Percentiles rank a stretch among this genome's conserved stretches.
These are phyloP conservation scores for Eilema depressum DNA, from an alignment of 2,888 invertebrate genomes.

Conservation along the genomic window DNA sequence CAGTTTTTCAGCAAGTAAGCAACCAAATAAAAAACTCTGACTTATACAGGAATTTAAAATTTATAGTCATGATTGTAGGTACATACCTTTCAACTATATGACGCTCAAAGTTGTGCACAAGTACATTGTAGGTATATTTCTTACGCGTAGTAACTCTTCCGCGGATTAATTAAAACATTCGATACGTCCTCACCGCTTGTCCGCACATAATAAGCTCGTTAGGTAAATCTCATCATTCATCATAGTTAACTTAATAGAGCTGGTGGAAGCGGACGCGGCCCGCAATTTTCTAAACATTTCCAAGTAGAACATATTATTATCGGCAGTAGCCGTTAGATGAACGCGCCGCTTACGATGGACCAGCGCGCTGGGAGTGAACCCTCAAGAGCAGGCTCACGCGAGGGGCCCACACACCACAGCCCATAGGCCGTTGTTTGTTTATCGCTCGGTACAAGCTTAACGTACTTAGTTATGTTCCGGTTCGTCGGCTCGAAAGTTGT, in stretches of 20 bases:
- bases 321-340: neutral
- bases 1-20: too few species aligned
- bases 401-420: neutral
- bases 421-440: constrained; percentile 20
- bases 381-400: neutral
- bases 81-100: too few species aligned
- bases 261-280: neutral
- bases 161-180: too few species aligned
- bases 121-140: too few species aligned
- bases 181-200: too few species aligned
- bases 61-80: too few species aligned
- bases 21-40: too few species aligned
- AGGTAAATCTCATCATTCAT: neutral
- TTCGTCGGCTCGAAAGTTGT: constrained; percentile 40
- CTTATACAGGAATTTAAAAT: too few species aligned
- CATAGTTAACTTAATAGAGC: neutral
- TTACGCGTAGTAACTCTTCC: too few species aligned
- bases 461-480: constrained; percentile 30
- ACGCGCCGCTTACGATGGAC: neutral
- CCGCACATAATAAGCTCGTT: too few species aligned
- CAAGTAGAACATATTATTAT: neutral
- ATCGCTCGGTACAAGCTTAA: constrained; percentile 6
- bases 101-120: too few species aligned
- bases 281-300: neutral
- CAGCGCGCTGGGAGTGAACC: neutral